Conservation (phyloP, 64 coral and sea anemone species). For the Catalaphyllia jardinei region DNA sequence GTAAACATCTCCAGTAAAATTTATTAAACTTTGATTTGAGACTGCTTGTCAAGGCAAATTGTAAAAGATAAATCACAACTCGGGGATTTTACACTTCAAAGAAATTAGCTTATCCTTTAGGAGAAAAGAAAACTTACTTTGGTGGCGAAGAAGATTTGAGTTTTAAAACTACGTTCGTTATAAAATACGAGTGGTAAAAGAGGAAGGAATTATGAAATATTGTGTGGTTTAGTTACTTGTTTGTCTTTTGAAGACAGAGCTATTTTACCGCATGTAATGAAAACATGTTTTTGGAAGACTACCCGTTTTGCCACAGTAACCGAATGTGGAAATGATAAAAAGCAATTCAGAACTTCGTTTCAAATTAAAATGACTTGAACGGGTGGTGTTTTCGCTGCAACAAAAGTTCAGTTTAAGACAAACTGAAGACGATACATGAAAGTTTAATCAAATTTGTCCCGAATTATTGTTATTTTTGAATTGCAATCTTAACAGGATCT, state of each 20-base stretch:
- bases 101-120: background rate
- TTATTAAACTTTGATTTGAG: background rate
- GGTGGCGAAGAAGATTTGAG: background rate
- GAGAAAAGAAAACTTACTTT: background rate
- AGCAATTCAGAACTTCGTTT: background rate
- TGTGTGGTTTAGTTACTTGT: background rate
- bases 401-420: background rate
- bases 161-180: background rate
- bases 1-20: conserved; percentile 20
- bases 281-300: background rate
- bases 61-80: background rate
- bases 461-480: background rate
- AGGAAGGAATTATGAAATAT: background rate
- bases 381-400: background rate
- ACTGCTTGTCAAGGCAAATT: background rate
- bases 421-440: background rate
- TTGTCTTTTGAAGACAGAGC: background rate
- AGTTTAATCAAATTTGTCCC: conserved; percentile 32
- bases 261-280: background rate
- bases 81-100: background rate
- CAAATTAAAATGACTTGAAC: conserved; percentile 14
- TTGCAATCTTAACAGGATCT: background rate
- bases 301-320: conserved; percentile 43
- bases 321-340: background rate
- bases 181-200: background rate